Conservation (phyloP, 1,140 invertebrate species). For the Asobara japonica region DNA sequence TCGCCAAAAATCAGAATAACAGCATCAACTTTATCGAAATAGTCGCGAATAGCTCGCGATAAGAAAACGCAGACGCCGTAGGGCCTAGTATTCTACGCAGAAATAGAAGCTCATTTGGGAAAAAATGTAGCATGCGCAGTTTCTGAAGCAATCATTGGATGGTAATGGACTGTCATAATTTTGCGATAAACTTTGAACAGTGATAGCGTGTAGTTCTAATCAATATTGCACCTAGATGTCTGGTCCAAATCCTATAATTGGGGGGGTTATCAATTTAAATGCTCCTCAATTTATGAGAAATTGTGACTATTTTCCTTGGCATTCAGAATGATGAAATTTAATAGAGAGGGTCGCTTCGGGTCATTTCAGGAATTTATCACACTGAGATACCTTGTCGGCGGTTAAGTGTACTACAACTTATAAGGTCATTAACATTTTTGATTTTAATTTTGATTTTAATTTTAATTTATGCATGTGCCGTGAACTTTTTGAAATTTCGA, state of each 20-base stretch:
- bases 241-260: background rate
- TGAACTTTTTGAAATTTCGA: no score
- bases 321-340: slow-evolving; percentile 10
- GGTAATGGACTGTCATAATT: background rate
- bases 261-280: background rate
- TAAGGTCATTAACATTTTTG: slow-evolving; percentile 18
- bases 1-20: no score
- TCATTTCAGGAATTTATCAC: background rate
- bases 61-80: no score
- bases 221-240: background rate
- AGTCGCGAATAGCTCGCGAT: no score
- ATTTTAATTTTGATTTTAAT: no score
- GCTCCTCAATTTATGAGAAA: no score
- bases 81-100: no score
- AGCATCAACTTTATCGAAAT: no score
- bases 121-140: background rate
- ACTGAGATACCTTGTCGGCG: background rate
- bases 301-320: no score
- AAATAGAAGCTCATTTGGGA: background rate
- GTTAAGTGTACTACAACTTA: background rate
- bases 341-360: background rate
- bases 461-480: no score
- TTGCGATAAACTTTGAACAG: slow-evolving; percentile 20
- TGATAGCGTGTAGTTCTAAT: background rate
- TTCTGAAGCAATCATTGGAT: background rate